These are phyloP conservation scores for Napeogenes inachia DNA, from an alignment of 2,888 invertebrate genomes.

Conservation along the genomic window DNA sequence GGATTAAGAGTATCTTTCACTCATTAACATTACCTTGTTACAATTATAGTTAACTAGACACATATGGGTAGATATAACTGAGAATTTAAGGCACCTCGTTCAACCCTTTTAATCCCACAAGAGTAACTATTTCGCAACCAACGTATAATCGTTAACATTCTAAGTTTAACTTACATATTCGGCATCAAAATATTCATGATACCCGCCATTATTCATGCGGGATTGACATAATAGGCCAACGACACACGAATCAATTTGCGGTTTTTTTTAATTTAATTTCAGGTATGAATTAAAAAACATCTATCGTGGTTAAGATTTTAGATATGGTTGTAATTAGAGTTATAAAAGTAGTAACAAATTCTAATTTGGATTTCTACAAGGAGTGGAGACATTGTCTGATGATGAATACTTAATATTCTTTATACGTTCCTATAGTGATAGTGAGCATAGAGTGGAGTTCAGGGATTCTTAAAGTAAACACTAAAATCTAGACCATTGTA, in stretches of 20 bases:
- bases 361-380: neutral
- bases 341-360: too few species aligned
- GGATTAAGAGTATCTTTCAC: too few species aligned
- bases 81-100: neutral
- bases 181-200: slow-evolving; percentile 12
- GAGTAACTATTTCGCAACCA: neutral
- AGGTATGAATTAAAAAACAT: neutral
- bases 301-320: neutral
- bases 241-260: neutral
- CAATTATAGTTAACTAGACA: too few species aligned
- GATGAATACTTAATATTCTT: neutral
- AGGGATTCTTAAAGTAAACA: neutral
- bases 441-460: neutral
- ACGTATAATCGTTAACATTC: slow-evolving; percentile 2
- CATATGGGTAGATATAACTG: too few species aligned
- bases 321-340: too few species aligned
- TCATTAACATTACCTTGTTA: too few species aligned
- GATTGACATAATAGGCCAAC: neutral
- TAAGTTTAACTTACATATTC: slow-evolving; percentile 4
- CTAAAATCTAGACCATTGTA: slow-evolving; percentile 2
- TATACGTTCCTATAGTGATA: neutral
- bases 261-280: too few species aligned
- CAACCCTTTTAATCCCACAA: slow-evolving; percentile 2
- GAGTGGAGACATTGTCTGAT: neutral
- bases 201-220: slow-evolving; percentile 1